Conservation (phyloP, 1,140 invertebrate genomes). For the Drosophila eugracilis region DNA sequence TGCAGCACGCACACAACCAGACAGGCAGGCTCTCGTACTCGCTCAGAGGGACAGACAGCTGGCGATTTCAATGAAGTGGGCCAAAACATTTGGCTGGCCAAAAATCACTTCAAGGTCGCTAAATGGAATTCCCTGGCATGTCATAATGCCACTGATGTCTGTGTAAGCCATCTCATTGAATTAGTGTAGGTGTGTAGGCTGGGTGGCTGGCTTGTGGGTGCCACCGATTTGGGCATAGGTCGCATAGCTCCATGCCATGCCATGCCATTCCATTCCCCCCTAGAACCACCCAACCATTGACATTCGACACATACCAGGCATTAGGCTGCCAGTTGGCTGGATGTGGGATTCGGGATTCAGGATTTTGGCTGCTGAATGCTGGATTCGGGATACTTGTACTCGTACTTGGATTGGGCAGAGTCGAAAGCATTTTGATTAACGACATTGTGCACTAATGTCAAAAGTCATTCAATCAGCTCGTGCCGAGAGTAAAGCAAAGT, state of each 20-base stretch:
- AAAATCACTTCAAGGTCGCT: constrained; percentile 50
- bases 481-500: constrained; percentile 26
- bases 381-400: too few species aligned
- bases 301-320: constrained; percentile 44
- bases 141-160: constrained; percentile 33
- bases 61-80: constrained; percentile 55
- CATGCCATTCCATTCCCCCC: background rate
- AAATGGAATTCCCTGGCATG: constrained; percentile 53
- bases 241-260: constrained; percentile 12
- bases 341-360: constrained; percentile 9
- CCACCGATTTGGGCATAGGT: constrained; percentile 10
- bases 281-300: constrained; percentile 22
- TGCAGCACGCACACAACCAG: constrained; percentile 29
- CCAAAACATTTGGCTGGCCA: constrained; percentile 40
- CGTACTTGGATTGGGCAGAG: constrained; percentile 25
- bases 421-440: constrained; percentile 75
- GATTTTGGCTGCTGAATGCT: background rate
- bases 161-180: constrained; percentile 43
- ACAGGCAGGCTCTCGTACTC: too few species aligned
- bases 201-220: constrained; percentile 1
- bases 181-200: constrained; percentile 31
- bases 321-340: constrained; percentile 42
- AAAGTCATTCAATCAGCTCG: constrained; percentile 78
- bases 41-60: constrained; percentile 3
- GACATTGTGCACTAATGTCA: constrained; percentile 77